phyloP scores from a whole-genome alignment of 23 tunicate genomes.

The Diplosoma virens region DNA sequence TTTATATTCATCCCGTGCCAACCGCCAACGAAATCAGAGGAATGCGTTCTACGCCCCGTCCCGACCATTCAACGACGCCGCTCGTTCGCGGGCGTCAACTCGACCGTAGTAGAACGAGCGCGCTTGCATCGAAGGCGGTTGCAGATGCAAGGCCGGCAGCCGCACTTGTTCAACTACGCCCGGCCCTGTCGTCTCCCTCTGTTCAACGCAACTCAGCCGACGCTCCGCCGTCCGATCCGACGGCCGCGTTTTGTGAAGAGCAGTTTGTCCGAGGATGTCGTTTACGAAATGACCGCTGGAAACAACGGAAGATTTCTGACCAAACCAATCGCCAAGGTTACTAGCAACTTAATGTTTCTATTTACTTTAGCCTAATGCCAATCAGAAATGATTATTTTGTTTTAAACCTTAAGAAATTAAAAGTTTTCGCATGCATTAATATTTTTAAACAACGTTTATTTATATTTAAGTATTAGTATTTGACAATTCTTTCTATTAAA shows the following conservation, averaged over 20 bases:
- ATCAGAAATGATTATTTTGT: too few species aligned
- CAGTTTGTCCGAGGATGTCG: constrained; percentile 58
- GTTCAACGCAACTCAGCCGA: constrained; percentile 36
- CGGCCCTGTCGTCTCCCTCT: neutral
- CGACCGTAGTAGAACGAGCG: constrained; percentile 31
- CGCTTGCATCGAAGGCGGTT: constrained; percentile 26
- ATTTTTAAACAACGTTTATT: too few species aligned
- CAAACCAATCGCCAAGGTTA: constrained; percentile 28
- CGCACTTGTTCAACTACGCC: neutral
- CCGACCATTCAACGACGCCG: too few species aligned
- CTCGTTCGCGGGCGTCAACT: constrained; percentile 38
- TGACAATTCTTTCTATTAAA: too few species aligned
- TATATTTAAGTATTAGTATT: too few species aligned
- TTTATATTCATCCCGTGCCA: neutral
- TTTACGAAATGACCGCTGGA: constrained; percentile 14
- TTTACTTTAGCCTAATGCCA: neutral
- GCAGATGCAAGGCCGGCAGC: neutral
- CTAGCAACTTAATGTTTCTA: too few species aligned
- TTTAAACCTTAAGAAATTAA: too few species aligned
- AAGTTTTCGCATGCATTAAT: too few species aligned
- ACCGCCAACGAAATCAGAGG: neutral
- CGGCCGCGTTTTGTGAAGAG: constrained; percentile 59
- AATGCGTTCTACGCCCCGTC: neutral
- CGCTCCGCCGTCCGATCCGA: neutral
- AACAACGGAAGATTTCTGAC: constrained; percentile 30